Evolutionary conservation across 2,888 invertebrate genomes (phyloP).

Genomic region (Scaptodrosophila latifasciaeformis): DNA sequence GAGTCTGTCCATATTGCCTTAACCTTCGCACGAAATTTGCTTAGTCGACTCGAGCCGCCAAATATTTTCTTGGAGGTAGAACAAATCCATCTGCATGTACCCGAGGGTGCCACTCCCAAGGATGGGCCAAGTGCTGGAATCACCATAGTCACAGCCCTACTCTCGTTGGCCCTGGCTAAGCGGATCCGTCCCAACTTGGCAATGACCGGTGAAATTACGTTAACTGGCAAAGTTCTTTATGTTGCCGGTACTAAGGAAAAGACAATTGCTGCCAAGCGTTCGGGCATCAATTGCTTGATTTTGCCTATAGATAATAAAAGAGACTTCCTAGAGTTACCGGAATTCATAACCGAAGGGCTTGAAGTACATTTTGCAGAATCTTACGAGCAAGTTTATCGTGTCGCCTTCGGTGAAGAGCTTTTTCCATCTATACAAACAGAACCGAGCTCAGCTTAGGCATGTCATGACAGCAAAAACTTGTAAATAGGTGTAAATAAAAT

Average conservation of each 20-base stretch:
- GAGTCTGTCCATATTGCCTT: slow-evolving; percentile 94
- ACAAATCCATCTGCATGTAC: slow-evolving; percentile 95
- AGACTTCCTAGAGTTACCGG: slow-evolving; percentile 93
- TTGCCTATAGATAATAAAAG: slow-evolving; percentile 95
- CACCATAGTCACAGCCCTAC: slow-evolving; percentile 91
- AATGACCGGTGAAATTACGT: slow-evolving; percentile 97
- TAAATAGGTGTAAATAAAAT: no score
- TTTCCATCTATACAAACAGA: background rate
- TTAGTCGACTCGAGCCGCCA: slow-evolving; percentile 76
- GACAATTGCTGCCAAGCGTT: slow-evolving; percentile 95
- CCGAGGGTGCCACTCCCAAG: slow-evolving; percentile 98
- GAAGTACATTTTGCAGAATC: slow-evolving; percentile 77
- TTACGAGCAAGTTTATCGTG: slow-evolving; percentile 2
- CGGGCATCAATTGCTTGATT: slow-evolving; percentile 89
- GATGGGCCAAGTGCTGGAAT: slow-evolving; percentile 97
- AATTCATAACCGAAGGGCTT: slow-evolving; percentile 89
- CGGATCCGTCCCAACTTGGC: slow-evolving; percentile 87
- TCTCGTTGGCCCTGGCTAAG: slow-evolving; percentile 86
- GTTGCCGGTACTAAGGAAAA: slow-evolving; percentile 99
- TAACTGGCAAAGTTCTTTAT: slow-evolving; percentile 94
- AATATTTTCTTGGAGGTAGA: slow-evolving; percentile 87
- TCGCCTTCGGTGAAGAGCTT: background rate
- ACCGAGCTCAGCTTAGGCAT: no score
- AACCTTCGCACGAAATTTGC: slow-evolving; percentile 89
- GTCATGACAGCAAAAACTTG: no score